Base-by-base conservation (phyloP, 2,888 invertebrate species). In the Pimpla rufipes region DNA sequence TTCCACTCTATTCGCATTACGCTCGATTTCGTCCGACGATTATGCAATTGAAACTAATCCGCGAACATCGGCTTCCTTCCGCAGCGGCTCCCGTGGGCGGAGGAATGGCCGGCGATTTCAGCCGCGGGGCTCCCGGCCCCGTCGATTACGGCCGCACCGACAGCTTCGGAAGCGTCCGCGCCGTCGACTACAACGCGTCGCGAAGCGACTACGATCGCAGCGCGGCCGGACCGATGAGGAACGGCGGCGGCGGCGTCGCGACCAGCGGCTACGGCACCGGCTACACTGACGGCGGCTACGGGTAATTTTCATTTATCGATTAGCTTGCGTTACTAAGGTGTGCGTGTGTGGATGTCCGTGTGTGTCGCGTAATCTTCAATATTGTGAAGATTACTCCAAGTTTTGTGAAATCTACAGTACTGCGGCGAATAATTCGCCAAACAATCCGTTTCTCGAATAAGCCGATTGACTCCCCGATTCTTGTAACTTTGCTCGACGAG, bases 71-170 rank as follows among this genome's bases (percentile, higher is more conserved):
- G 11, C 11, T 23, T 11, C 23, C 11, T 55, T 21, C 55, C 50
- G 16, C 59, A 57, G 29, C 55, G 81, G 85, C 79, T 77, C 83
- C 77, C 40, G 90, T 90, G 37, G 91, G 92, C 74, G 91, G 91
- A 52, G 92, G 92, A 55, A 92, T 92, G 92, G 91, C 89, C 1
- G 91, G 92, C 47, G 93, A 93, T 76, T 93, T 92, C 81, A 92
- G 90, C 85, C 89, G 93, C 55, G 92, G 92, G 21, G 92, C 92
- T 35, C 91, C 92, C 29, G 92, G 92, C 35, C 92, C 91, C 0
- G 92, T 91, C 21, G 93, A 93, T 84, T 93, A 93, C 70, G 93
- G 93, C 50, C 92, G 93, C 6, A 91, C 92, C 8, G 93, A 93
- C 80, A 93, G 89, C 79, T 93, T 92, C 66, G 90, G 91, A 21